These are phyloP conservation scores for Pomacea maculata DNA, from an alignment of 1,140 invertebrate species.

Conservation along the genomic window DNA sequence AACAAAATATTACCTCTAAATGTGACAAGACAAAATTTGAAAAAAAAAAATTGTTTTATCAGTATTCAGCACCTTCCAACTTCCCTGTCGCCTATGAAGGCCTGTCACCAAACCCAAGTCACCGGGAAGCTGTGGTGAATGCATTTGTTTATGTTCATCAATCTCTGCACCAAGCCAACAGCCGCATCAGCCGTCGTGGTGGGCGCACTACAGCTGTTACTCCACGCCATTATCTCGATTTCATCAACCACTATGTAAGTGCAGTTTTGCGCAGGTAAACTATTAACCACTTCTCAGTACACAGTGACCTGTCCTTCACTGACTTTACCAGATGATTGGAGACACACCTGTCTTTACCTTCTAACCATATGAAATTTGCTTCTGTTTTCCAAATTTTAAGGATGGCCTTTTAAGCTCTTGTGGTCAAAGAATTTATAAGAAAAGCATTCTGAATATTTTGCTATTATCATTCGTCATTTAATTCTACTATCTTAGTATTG, in stretches of 20 bases:
- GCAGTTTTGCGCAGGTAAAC: neutral
- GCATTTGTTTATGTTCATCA: constrained; percentile 98
- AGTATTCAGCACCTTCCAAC: constrained; percentile 85
- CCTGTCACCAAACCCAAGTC: constrained; percentile 79
- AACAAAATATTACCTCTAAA: too few species aligned
- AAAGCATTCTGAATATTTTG: too few species aligned
- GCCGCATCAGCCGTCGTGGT: constrained; percentile 86
- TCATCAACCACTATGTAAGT: constrained; percentile 96
- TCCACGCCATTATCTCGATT: constrained; percentile 98
- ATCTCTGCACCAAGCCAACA: constrained; percentile 94
- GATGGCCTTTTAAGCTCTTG: too few species aligned
- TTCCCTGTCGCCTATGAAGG: constrained; percentile 87
- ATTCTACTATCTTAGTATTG: too few species aligned
- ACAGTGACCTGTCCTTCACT: neutral
- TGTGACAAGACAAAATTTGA: too few species aligned
- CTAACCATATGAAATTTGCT: neutral
- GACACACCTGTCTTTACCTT: neutral
- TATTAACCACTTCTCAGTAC: neutral
- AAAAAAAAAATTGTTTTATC: constrained; percentile 11
- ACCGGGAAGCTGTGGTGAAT: constrained; percentile 96
- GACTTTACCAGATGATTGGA: neutral
- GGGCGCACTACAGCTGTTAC: constrained; percentile 97
- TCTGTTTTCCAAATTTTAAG: neutral
- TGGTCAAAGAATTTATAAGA: too few species aligned
- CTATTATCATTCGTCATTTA: too few species aligned